A percentile compares a stretch with the other conserved stretches of the same genome.
Conservation (phyloP, 2,797 vertebrate species). For the Lerista edwardsae region DNA sequence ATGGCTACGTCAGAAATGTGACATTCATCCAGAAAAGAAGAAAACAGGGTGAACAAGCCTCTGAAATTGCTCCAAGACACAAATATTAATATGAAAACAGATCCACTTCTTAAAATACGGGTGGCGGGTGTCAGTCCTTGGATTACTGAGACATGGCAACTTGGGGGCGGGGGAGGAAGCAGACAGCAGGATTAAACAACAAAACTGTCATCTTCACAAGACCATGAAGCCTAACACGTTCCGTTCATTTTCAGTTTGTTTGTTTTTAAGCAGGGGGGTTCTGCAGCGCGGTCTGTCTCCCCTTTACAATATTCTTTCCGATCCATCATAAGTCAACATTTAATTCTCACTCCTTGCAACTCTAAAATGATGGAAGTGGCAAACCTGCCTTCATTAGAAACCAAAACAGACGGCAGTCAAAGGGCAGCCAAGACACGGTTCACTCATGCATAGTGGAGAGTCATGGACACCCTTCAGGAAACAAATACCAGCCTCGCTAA, state of each 20-base stretch:
- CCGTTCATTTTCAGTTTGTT: constrained; percentile 9
- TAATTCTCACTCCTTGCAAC: constrained; percentile 55
- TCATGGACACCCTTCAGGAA: not conserved
- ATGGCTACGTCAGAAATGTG: not conserved
- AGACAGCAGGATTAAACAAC: constrained; percentile 4
- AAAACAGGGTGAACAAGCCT: not conserved
- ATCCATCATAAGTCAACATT: constrained; percentile 53
- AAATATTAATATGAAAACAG: constrained; percentile 23
- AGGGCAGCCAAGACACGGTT: constrained; percentile 5
- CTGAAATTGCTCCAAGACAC: not conserved
- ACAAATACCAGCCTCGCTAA: not conserved
- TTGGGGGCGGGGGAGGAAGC: not conserved
- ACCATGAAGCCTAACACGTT: constrained; percentile 21
- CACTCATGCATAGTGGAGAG: not conserved
- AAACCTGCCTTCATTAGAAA: constrained; percentile 41
- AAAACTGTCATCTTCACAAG: not conserved
- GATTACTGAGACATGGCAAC: not conserved
- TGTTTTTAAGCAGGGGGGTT: not conserved
- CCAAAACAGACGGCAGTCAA: constrained; percentile 42
- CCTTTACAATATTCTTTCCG: constrained; percentile 60
- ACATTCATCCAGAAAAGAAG: not conserved
- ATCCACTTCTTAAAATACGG: not conserved
- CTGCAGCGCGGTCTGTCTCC: not conserved
- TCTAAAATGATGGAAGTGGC: constrained; percentile 43
- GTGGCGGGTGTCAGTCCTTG: not conserved